Evolutionary conservation across 2,888 invertebrate species (phyloP).

Genomic region (Merodon equestris): DNA sequence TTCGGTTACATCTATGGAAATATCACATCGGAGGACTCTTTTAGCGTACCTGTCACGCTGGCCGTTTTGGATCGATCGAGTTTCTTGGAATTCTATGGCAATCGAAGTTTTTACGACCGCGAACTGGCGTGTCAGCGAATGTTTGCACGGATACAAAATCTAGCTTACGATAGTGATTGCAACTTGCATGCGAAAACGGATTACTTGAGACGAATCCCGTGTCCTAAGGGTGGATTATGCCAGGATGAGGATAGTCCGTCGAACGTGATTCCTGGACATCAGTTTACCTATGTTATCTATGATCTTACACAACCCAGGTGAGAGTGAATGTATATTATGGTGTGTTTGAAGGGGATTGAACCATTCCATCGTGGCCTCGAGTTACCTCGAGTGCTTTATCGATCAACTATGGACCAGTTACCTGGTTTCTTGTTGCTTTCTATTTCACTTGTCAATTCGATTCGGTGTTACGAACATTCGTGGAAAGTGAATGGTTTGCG

Average conservation of each 20-base stretch:
- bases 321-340: too few species aligned
- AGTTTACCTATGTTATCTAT: conserved; percentile 96
- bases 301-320: conserved; percentile 94
- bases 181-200: conserved; percentile 81
- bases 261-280: conserved; percentile 92
- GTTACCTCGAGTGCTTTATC: not conserved
- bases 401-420: conserved; percentile 5
- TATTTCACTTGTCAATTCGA: not conserved
- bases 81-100: conserved; percentile 94
- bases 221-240: conserved; percentile 87
- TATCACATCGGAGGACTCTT: conserved; percentile 86
- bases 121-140: conserved; percentile 89
- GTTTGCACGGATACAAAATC: conserved; percentile 90
- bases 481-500: not conserved
- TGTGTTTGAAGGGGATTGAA: too few species aligned
- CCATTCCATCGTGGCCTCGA: too few species aligned
- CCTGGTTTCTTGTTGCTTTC: conserved; percentile 11
- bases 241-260: conserved; percentile 91
- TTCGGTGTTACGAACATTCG: not conserved
- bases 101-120: conserved; percentile 83
- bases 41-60: conserved; percentile 86
- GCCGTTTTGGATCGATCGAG: conserved; percentile 94
- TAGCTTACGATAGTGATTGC: conserved; percentile 92
- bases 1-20: conserved; percentile 98
- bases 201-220: conserved; percentile 92